phyloP scores from a whole-genome alignment of 1,140 invertebrate species.

The Uloborus diversus region DNA sequence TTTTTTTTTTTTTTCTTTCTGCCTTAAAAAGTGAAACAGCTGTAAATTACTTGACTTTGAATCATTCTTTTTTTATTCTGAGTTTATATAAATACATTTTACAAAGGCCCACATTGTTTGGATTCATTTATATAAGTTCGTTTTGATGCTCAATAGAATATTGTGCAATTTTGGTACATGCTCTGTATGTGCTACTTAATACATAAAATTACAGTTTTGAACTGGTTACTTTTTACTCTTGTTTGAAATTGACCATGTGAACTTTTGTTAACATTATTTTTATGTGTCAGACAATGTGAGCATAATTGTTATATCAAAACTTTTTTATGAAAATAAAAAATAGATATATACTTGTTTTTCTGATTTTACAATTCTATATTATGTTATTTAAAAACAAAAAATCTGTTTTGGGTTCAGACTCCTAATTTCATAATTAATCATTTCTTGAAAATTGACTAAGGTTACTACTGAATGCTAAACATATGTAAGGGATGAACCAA shows the following conservation, averaged over 20 bases:
- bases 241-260: background rate
- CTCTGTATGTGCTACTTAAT: background rate
- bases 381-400: too few relatives aligned
- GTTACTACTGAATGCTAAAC: too few relatives aligned
- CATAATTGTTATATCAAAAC: background rate
- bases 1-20: background rate
- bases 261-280: background rate
- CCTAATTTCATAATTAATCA: too few relatives aligned
- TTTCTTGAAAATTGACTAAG: too few relatives aligned
- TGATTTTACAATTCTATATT: too few relatives aligned
- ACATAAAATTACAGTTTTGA: background rate
- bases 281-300: background rate
- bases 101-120: too few relatives aligned
- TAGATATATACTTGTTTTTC: background rate
- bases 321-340: constrained; percentile 4
- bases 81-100: constrained; percentile 28
- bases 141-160: too few relatives aligned
- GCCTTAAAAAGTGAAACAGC: background rate
- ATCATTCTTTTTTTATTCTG: constrained; percentile 47
- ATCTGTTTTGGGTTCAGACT: too few relatives aligned
- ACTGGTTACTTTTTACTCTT: background rate
- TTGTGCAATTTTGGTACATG: background rate
- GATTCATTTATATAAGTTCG: too few relatives aligned
- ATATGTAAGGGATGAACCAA: too few relatives aligned
- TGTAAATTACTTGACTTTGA: constrained; percentile 1